Conservation (phyloP, 2,888 invertebrate genomes). For the Idaea biselata region DNA sequence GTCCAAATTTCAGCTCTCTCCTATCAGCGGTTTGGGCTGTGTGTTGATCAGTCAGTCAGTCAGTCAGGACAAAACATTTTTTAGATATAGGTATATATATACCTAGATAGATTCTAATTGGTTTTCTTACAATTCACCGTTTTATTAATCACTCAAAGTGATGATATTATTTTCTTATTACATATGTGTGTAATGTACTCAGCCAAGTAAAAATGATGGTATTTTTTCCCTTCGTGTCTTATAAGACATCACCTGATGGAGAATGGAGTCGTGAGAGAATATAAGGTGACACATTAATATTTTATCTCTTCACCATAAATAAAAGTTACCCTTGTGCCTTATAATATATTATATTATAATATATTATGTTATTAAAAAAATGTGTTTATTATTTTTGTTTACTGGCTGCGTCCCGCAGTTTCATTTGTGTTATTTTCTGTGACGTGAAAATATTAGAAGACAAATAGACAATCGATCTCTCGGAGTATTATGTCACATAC, state of each 20-base stretch:
- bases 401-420: not conserved
- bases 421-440: not conserved
- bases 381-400: not conserved
- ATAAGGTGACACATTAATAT: slow-evolving; percentile 10
- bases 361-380: not conserved
- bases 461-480: too few relatives aligned
- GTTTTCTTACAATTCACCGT: too few relatives aligned
- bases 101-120: too few relatives aligned
- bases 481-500: too few relatives aligned
- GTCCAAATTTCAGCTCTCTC: too few relatives aligned
- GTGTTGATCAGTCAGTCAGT: too few relatives aligned
- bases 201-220: not conserved
- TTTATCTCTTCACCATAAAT: slow-evolving; percentile 5
- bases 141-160: too few relatives aligned
- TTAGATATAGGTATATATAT: too few relatives aligned
- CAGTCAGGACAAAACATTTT: too few relatives aligned
- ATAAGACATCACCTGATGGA: not conserved
- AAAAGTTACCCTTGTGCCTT: not conserved
- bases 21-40: too few relatives aligned
- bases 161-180: not conserved
- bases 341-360: not conserved
- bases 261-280: slow-evolving; percentile 1
- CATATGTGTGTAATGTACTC: not conserved
- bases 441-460: too few relatives aligned
- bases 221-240: not conserved